These are phyloP conservation scores for Sisor rabdophorus DNA, from an alignment of 2,113 vertebrate species.

Conservation along the genomic window DNA sequence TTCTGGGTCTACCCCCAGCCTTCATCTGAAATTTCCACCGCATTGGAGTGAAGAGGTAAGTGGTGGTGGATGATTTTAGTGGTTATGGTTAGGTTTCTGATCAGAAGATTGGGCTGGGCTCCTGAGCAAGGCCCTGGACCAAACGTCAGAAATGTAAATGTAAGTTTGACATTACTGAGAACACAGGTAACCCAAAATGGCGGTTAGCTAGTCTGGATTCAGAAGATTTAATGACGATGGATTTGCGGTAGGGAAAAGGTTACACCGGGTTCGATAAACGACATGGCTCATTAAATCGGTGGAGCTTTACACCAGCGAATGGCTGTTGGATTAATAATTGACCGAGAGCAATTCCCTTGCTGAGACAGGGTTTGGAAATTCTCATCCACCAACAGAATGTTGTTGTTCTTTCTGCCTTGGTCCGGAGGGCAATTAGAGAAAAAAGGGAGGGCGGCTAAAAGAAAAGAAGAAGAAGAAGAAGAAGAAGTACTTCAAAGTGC, in stretches of 20 bases:
- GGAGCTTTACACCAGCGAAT: constrained; percentile 21
- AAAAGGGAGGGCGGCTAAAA: neutral
- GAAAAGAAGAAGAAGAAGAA: neutral
- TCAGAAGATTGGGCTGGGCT: too few species aligned
- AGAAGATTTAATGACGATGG: too few species aligned
- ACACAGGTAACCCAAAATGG: too few species aligned
- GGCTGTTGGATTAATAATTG: constrained; percentile 37
- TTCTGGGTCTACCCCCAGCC: too few species aligned
- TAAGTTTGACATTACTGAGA: too few species aligned
- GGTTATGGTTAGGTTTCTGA: too few species aligned
- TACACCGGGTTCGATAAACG: neutral
- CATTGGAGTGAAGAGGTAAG: too few species aligned
- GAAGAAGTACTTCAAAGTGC: neutral
- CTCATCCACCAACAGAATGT: constrained; percentile 6
- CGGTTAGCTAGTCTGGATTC: too few species aligned
- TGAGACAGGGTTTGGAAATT: constrained; percentile 5
- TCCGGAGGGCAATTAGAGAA: neutral
- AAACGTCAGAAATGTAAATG: too few species aligned
- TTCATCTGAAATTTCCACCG: too few species aligned
- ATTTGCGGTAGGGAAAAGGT: neutral
- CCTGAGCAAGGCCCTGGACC: too few species aligned
- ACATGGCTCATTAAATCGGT: constrained; percentile 29
- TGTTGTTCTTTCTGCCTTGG: neutral
- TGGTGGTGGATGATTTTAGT: too few species aligned
- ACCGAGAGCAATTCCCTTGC: neutral